Evolutionary conservation across 2,113 vertebrate species (phyloP).

Genomic region (Entomyzon cyanotis): DNA sequence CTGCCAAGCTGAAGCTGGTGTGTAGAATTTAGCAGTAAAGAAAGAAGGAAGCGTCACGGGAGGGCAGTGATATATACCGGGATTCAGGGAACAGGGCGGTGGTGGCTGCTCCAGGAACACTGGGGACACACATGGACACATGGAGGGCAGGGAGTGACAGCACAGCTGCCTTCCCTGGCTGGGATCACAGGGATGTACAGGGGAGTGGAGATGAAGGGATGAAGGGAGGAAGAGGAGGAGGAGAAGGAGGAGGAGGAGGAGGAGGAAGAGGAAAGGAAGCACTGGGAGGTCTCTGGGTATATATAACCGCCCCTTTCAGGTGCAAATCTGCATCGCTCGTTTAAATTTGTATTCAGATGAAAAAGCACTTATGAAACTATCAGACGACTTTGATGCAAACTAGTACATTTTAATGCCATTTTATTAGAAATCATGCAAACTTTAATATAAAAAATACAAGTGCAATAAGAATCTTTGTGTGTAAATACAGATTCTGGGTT

Average conservation of each 20-base stretch:
- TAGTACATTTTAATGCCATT: slow-evolving; percentile 77
- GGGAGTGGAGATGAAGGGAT: neutral
- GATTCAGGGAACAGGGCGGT: rapidly evolving
- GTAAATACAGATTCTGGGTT: slow-evolving; percentile 67
- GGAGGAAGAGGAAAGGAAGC: neutral
- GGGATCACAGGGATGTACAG: neutral
- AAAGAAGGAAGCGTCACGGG: neutral
- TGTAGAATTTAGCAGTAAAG: slow-evolving; percentile 11
- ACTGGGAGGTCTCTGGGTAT: neutral
- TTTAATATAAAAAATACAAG: slow-evolving; percentile 84
- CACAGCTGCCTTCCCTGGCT: neutral
- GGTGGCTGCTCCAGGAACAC: neutral
- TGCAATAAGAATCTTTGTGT: slow-evolving; percentile 76
- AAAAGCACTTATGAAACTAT: slow-evolving; percentile 52
- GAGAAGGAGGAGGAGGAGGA: neutral
- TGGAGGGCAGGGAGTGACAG: neutral
- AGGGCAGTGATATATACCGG: slow-evolving; percentile 50
- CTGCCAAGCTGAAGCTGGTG: neutral
- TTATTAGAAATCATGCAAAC: slow-evolving; percentile 88
- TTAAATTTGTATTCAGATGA: slow-evolving; percentile 18
- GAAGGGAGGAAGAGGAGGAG: neutral
- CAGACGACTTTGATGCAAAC: slow-evolving; percentile 71
- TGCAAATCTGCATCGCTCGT: slow-evolving; percentile 56
- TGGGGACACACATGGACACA: neutral
- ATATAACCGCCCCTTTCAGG: slow-evolving; percentile 33